Evolutionary conservation across 2,113 vertebrate genomes (phyloP), one percentile per base, ranked within the genome.

Genomic region (Hiodon tergisus): DNA sequence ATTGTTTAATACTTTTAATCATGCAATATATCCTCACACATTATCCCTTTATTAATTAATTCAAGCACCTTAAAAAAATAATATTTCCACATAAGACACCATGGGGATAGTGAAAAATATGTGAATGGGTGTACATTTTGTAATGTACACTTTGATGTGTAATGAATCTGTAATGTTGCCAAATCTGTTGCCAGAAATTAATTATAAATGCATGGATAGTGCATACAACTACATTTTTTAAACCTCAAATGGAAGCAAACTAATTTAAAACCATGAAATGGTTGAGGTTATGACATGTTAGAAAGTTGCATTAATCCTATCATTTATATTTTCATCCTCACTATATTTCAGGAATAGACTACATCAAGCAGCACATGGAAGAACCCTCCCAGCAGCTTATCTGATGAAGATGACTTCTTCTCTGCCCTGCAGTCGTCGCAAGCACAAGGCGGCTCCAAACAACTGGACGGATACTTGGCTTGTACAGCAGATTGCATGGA

Each of bases 331-430:
- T 61, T 53, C 57, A 78, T 46, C 62, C 10, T 74, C 46, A 46
- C 50, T 70, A 46, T 77, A 76, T 79, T 74, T 67, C 55, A 75
- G 78, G 76, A 67, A 66, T 75, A 7, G 67, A 75, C 67, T 77
- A 67, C n/a, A 77, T 74, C 53, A 77, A 71, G 6, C n/a, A 17
- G 4, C 48, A 71, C 66, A 74, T 77, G 6, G 71, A 76, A 69
- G 59, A 79, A 46, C 62, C 7, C 65, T 70, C 51, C 6, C 51
- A 69, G 51, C 66, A 51, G 51, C 17, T 72, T 68, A 74, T 78
- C 72, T 58, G 77, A 76, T 75, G 59, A 76, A 59, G 73, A 78
- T 7, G 68, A 75, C 55, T 80, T 73, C 57, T 74, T 76, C 51
- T 76, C 75, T 69, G 66, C 52, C 59, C 46, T 77, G 78, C 48